Percentiles rank a stretch among this genome's conserved stretches.
phyloP scores from a whole-genome alignment of 2,113 vertebrate genomes.

The Bos taurus region DNA sequence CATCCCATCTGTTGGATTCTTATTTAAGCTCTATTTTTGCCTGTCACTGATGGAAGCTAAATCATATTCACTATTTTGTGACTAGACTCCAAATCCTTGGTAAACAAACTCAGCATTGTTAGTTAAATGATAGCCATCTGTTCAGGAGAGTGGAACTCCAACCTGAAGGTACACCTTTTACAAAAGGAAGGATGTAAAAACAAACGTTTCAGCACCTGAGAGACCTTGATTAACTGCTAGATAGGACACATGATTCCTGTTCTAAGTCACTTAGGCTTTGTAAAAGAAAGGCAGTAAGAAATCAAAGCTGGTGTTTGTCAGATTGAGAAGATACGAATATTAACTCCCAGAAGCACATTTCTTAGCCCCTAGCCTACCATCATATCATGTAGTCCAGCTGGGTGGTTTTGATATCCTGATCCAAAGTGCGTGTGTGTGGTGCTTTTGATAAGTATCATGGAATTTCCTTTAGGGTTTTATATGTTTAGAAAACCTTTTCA shows the following conservation, averaged over 20 bases:
- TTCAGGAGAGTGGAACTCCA: conserved; percentile 7
- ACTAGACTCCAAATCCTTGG: neutral
- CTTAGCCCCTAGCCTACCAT: neutral
- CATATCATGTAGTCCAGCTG: neutral
- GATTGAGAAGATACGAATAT: neutral
- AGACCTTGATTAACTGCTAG: neutral
- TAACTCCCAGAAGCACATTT: neutral
- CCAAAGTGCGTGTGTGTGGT: neutral
- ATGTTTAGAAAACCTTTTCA: neutral
- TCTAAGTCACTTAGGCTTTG: neutral
- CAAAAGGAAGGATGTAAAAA: conserved; percentile 2
- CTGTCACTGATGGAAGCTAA: neutral
- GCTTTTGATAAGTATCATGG: neutral
- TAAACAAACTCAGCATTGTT: conserved; percentile 8
- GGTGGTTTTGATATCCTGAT: neutral
- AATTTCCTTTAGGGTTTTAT: neutral
- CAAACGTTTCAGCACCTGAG: neutral
- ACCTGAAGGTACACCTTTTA: neutral
- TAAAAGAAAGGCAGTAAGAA: neutral
- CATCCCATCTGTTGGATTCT: conserved; percentile 23
- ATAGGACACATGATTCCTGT: neutral
- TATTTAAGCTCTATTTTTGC: neutral
- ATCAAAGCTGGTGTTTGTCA: neutral
- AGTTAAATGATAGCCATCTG: conserved; percentile 30
- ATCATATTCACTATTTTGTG: neutral